Base-by-base conservation (phyloP, 2,797 vertebrate species). In the Adelosebastes latens region DNA sequence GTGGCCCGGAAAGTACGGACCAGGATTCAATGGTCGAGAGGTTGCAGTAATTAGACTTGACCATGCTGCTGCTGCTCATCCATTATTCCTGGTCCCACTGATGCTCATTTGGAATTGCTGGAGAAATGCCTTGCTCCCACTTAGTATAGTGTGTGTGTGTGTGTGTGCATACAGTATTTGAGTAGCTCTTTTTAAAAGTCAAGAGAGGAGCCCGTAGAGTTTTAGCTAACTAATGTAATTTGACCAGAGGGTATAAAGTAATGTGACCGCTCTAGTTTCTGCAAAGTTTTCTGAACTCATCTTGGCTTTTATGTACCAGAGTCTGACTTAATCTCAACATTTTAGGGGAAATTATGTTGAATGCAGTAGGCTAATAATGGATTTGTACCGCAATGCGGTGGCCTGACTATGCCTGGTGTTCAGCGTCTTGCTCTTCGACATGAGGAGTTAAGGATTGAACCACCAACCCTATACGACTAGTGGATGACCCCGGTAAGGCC, bases 31-130 rank as follows among this genome's bases (percentile, higher is more conserved):
- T 59, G 85, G 87, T 88, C 62, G 3, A 83, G 82, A 59, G 82
- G 73, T 79, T 84, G 81, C 85, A 77, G 84, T 93, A 92, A 93
- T 94, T 91, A 93, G 82, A 92, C 84, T 75, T 11, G 80, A 88
- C 85, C 72, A 59, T 55, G 69, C 75, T 69, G 83, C 75, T 69
- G 83, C 87, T 80, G 83, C 91, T 87, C 87, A 89, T 90, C 77
- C 75, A 90, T 92, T 93, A 91, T 89, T 90, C 77, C 86, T 77
- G 63, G 29, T 88, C 81, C 80, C 82, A 75, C 59, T 63, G 79
- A 73, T 89, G 79, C 83, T 85, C 82, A 87, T 88, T 92, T 90
- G 56, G 69, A 87, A 65, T 53, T 53, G 60, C 66, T n/a, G 29
- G 32, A 76, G 70, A 71, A 68, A 53, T 20, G 29, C 36, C 27